Evolutionary conservation across 2,113 vertebrate species (phyloP), one percentile per base, ranked within the genome.

Genomic region (Strix uralensis): DNA sequence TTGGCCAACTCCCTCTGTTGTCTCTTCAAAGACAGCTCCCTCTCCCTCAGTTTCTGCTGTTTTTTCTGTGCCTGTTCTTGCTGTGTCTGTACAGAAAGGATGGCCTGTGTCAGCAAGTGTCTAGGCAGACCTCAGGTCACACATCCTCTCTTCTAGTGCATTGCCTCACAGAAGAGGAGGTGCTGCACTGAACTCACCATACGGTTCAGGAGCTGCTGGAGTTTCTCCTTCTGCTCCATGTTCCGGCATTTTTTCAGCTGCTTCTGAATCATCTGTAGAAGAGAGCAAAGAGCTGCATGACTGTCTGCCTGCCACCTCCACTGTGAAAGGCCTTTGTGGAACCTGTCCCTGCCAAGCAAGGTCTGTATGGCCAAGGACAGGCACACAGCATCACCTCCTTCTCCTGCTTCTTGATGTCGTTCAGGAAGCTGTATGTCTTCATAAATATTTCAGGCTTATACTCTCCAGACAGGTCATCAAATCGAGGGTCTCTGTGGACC

Each of bases 391-490:
- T 97, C 73, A 99, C 99, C 98, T 99, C 94, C 66, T 98, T 99
- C 97, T 99, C 99, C 63, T 85, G 96, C n/a, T 97, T 94, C 95
- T 97, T 98, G 94, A 99, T 98, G 81, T 97, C 97, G 3, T 98
- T 91, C 38, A 99, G 97, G 96, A 99, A 99, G 46, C 97, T 97
- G 46, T 99, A 99, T 0, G 99, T 99, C 96, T 99, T 98, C 91
- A 98, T 98, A 92, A 99, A 99, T 15, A 99, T 98, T 71, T 99
- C 98, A 5, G 99, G 98, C 61, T 99, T 99, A 95, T 99, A 99
- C 57, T 99, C 98, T 67, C 99, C 99, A 2, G 99, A 99, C n/a
- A 99, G 97, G 96, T 99, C 98, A 65, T 99, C 99, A 81, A 99
- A 99, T 12, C 99, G 98, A 59, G 99, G 99, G 81, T 99, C 99